phyloP scores from a whole-genome alignment of 1,140 invertebrate species.

The Bombus turneri region DNA sequence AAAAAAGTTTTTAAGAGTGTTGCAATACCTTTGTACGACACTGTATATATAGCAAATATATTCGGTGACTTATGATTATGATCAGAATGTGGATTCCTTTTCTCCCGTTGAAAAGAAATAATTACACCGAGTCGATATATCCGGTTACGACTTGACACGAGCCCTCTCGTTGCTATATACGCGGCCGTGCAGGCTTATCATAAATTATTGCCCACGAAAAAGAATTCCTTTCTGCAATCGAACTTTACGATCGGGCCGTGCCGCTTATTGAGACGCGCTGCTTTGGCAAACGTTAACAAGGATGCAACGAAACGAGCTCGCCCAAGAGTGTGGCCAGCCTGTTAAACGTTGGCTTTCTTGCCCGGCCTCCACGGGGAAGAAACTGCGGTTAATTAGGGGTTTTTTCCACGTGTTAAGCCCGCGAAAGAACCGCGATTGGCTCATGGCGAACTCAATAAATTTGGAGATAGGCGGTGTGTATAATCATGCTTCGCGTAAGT shows the following conservation, averaged over 20 bases:
- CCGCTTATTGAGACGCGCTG: slow-evolving; percentile 52
- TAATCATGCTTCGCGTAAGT: not conserved
- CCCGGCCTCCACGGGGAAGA: not conserved
- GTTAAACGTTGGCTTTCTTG: not conserved
- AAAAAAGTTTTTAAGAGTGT: too few species aligned
- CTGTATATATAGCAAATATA: not conserved
- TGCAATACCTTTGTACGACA: too few species aligned
- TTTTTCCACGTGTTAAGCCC: slow-evolving; percentile 12
- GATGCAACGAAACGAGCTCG: slow-evolving; percentile 9
- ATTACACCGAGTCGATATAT: slow-evolving; percentile 48
- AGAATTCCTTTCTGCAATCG: slow-evolving; percentile 48
- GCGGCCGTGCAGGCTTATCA: slow-evolving; percentile 27
- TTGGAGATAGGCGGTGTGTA: not conserved
- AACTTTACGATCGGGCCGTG: slow-evolving; percentile 44
- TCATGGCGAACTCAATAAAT: slow-evolving; percentile 5
- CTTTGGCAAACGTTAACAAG: slow-evolving; percentile 44
- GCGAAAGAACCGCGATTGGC: not conserved
- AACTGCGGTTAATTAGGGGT: slow-evolving; percentile 21
- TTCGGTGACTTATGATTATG: not conserved
- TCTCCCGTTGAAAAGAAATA: slow-evolving; percentile 40
- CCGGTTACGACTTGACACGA: slow-evolving; percentile 36
- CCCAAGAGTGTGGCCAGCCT: not conserved
- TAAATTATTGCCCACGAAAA: slow-evolving; percentile 49
- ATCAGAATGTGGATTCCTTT: not conserved
- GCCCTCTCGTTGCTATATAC: slow-evolving; percentile 7